phyloP scores from a whole-genome alignment of 2,797 vertebrate species.

The Aratinga solstitialis region DNA sequence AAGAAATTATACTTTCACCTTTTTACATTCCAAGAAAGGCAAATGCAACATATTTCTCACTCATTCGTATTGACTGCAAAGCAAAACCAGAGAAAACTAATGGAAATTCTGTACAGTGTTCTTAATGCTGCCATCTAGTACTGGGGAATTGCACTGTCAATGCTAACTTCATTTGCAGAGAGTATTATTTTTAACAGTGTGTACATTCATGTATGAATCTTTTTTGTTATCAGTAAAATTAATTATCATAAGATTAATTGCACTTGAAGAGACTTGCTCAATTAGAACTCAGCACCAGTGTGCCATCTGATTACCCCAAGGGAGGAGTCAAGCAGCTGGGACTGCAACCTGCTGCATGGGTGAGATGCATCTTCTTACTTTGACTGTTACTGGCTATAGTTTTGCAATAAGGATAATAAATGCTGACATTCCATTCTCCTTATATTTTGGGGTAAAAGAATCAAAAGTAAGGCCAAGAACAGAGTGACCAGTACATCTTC shows the following conservation, averaged over 20 bases:
- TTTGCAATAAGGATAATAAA: not conserved
- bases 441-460: not conserved
- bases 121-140: not conserved
- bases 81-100: constrained; percentile 27
- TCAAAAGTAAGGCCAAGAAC: not conserved
- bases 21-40: constrained; percentile 61
- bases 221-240: not conserved
- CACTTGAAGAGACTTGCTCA: not conserved
- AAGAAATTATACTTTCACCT: constrained; percentile 69
- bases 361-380: not conserved
- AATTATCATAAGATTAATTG: not conserved
- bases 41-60: constrained; percentile 64
- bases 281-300: not conserved
- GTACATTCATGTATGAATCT: not conserved
- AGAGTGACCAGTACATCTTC: not conserved
- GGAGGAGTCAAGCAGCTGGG: not conserved
- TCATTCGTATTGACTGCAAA: constrained; percentile 57
- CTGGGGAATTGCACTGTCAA: not conserved
- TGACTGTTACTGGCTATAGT: not conserved
- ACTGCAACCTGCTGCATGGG: not conserved
- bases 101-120: not conserved
- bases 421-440: not conserved
- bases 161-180: not conserved
- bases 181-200: not conserved
- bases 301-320: not conserved